A percentile compares a stretch with the other conserved stretches of the same genome.
phyloP scores from a whole-genome alignment of 2,888 invertebrate species.

The Coleophora flavipennella region DNA sequence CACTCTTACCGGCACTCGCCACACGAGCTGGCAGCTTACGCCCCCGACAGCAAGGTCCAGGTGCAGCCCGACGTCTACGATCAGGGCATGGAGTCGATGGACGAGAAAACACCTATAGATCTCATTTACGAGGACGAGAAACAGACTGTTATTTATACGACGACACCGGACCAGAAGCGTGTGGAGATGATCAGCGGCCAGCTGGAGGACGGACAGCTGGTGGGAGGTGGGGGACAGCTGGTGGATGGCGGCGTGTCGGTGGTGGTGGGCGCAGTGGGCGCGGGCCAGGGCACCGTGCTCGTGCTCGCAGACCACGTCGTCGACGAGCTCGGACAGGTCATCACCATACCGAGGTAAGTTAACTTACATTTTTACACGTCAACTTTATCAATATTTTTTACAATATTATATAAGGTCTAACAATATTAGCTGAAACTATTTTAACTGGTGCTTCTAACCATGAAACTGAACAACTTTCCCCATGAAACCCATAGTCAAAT shows the following conservation, averaged over 20 bases:
- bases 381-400: too few relatives aligned
- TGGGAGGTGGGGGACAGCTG: slow-evolving; percentile 61
- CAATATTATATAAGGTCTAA: too few relatives aligned
- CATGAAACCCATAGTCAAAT: too few relatives aligned
- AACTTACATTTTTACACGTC: neutral
- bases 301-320: slow-evolving; percentile 82
- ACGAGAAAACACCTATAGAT: slow-evolving; percentile 83
- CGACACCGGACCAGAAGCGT: slow-evolving; percentile 83
- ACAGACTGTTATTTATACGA: slow-evolving; percentile 87
- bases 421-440: too few relatives aligned
- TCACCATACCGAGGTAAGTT: slow-evolving; percentile 76
- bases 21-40: slow-evolving; percentile 62
- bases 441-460: too few relatives aligned
- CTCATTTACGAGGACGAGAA: slow-evolving; percentile 88
- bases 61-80: slow-evolving; percentile 68
- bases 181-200: slow-evolving; percentile 85
- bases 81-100: slow-evolving; percentile 66
- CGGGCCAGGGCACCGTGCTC: slow-evolving; percentile 74
- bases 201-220: slow-evolving; percentile 70
- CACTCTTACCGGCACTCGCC: slow-evolving; percentile 73
- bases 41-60: slow-evolving; percentile 73
- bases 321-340: slow-evolving; percentile 78
- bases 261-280: slow-evolving; percentile 45
- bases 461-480: too few relatives aligned
- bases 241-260: slow-evolving; percentile 69